Evolutionary conservation across 2,113 vertebrate genomes (phyloP).

Genomic region (Aegithalos caudatus): DNA sequence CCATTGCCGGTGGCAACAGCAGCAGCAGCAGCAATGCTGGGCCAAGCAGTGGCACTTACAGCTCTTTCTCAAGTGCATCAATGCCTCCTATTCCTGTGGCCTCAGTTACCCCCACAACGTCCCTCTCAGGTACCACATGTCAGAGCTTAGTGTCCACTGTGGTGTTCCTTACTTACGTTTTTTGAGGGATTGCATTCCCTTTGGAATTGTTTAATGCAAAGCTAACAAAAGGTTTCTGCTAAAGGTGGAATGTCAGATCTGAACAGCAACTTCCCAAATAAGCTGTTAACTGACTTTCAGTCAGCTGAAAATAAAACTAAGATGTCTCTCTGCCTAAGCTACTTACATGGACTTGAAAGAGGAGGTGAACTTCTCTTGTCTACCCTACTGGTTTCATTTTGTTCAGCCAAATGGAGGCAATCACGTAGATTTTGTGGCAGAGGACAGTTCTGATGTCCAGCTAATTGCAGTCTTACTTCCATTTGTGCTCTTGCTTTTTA

Average conservation of each 20-base stretch:
- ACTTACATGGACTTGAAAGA: neutral
- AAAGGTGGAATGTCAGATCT: neutral
- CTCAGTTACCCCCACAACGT: conserved; percentile 94
- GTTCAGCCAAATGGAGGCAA: neutral
- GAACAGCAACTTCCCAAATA: neutral
- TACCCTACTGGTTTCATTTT: neutral
- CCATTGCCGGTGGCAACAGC: conserved; percentile 68
- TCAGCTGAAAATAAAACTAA: neutral
- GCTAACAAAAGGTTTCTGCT: neutral
- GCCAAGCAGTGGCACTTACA: conserved; percentile 83
- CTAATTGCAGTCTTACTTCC: neutral
- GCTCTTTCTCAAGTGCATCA: conserved; percentile 91
- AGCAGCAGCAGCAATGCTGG: conserved; percentile 64
- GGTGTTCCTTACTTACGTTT: neutral
- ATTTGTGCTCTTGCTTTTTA: neutral
- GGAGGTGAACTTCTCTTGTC: neutral
- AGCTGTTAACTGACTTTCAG: neutral
- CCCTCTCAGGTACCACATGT: conserved; percentile 81
- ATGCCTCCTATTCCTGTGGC: conserved; percentile 96
- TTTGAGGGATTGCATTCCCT: neutral
- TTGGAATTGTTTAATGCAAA: neutral
- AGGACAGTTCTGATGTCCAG: neutral
- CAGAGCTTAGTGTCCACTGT: neutral
- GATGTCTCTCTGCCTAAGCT: neutral
- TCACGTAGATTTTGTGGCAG: neutral